Base-by-base conservation (phyloP, 2,888 invertebrate genomes). In the Aplocera efformata region DNA sequence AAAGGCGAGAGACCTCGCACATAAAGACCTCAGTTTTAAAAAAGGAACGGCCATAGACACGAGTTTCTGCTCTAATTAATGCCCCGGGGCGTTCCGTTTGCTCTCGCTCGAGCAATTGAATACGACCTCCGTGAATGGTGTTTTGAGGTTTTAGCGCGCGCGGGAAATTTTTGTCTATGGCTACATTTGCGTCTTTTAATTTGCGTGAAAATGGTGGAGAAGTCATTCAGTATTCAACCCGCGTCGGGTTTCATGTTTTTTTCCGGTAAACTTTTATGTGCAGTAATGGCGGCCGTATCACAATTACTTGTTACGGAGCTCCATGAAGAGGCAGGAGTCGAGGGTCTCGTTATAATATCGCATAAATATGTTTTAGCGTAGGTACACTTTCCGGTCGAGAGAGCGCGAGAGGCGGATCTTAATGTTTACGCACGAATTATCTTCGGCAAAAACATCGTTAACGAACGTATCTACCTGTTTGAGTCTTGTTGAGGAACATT, bases 11-110 rank as follows among this genome's bases (percentile, higher is more conserved):
- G 58, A 40, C 32, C 66, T 65, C 66, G 64, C 63, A 62, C 67
- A 79, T 85, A 86, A 84, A 86, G 84, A 81, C 72, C 66, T 76
- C 77, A 76, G 75, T 77, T 82, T 81, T 79, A 75, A 82, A 80
- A 81, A 80, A 80, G 81, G 72, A 81, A 77, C 78, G 78, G 66
- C 77, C 71, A 76, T 77, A 81, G 80, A 80, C 67, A 61, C 74
- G 75, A 73, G 73, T 70, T 68, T 82, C 84, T 78, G 82, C 84
- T 84, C 88, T 88, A 88, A 88, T 88, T 88, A 88, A 85, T 82
- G 88, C 88, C 85, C 77, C 76, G 73, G 86, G 86, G 81, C 82
- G 82, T 79, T 78, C 79, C 77, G 72, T 77, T 81, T 17, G 13
- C 13, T 72, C 79, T 59, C 79, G 73, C 80, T 79, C 78, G 67